A percentile compares a stretch with the other conserved stretches of the same genome.
Evolutionary conservation across 2,888 invertebrate genomes (phyloP).

Genomic region (Phymatocera aterrima): DNA sequence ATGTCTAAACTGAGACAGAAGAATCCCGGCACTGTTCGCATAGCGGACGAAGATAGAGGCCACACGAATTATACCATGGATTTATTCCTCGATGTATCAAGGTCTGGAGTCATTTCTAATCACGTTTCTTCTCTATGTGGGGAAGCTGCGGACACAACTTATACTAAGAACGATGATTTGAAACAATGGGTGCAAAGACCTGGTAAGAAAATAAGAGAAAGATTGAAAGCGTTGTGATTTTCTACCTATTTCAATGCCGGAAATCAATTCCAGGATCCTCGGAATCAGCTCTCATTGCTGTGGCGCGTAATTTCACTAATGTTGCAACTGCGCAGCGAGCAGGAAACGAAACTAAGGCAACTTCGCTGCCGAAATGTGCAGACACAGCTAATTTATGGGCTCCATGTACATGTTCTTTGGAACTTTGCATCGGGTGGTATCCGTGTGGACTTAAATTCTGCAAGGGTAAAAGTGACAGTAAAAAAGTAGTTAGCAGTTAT

Average conservation of each 20-base stretch:
- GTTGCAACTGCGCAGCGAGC: slow-evolving; percentile 72
- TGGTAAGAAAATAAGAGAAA: slow-evolving; percentile 76
- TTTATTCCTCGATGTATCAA: slow-evolving; percentile 84
- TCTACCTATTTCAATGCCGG: neutral
- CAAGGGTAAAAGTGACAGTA: slow-evolving; percentile 85
- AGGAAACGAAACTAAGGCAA: slow-evolving; percentile 64
- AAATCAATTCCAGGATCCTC: slow-evolving; percentile 79
- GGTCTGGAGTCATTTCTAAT: slow-evolving; percentile 83
- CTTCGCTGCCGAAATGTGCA: slow-evolving; percentile 76
- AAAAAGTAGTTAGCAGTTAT: slow-evolving; percentile 83
- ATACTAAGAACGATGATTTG: slow-evolving; percentile 86
- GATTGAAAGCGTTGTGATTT: neutral
- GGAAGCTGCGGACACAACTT: slow-evolving; percentile 86
- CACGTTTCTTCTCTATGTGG: slow-evolving; percentile 87
- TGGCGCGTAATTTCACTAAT: slow-evolving; percentile 84
- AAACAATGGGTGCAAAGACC: slow-evolving; percentile 87
- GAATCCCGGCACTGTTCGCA: slow-evolving; percentile 91
- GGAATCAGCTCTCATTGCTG: slow-evolving; percentile 83
- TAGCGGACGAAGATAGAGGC: slow-evolving; percentile 93
- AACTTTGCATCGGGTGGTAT: slow-evolving; percentile 96
- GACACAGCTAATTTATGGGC: slow-evolving; percentile 82
- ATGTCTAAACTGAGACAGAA: slow-evolving; percentile 96
- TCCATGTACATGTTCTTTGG: slow-evolving; percentile 90
- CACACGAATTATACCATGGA: slow-evolving; percentile 91
- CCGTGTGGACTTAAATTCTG: slow-evolving; percentile 97